Conservation (phyloP, 1,140 invertebrate species). For the Penaeus japonicus region DNA sequence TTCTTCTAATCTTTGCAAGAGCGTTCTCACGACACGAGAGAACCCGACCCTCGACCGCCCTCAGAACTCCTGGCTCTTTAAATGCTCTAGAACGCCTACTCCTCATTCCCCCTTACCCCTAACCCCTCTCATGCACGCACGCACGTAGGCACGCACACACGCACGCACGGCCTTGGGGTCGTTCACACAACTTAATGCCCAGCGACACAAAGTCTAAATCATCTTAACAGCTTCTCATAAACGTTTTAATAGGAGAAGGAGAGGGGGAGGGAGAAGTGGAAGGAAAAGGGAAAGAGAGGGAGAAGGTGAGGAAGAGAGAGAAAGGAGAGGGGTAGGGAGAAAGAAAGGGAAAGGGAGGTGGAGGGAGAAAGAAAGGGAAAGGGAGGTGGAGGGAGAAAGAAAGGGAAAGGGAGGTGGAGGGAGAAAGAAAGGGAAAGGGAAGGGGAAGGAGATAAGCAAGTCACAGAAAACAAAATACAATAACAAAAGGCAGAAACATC, state of each 20-base stretch:
- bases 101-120: no score
- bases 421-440: no score
- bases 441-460: background rate
- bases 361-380: background rate
- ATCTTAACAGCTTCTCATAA: no score
- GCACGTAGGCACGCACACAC: background rate
- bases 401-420: no score
- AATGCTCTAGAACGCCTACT: no score
- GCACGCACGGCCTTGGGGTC: background rate
- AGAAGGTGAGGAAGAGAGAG: background rate
- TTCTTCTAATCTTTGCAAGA: no score
- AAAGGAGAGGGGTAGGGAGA: background rate
- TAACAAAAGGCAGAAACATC: no score
- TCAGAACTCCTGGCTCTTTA: no score
- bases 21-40: no score
- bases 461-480: no score
- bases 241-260: background rate
- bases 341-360: background rate
- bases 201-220: background rate
- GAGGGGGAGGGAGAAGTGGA: background rate
- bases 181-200: background rate
- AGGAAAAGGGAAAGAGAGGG: background rate
- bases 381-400: no score
- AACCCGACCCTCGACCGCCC: no score
- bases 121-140: background rate